Percentiles rank a stretch among this genome's conserved stretches.
These are phyloP conservation scores for Podarcis muralis DNA, from an alignment of 2,113 vertebrate species.

Conservation along the genomic window DNA sequence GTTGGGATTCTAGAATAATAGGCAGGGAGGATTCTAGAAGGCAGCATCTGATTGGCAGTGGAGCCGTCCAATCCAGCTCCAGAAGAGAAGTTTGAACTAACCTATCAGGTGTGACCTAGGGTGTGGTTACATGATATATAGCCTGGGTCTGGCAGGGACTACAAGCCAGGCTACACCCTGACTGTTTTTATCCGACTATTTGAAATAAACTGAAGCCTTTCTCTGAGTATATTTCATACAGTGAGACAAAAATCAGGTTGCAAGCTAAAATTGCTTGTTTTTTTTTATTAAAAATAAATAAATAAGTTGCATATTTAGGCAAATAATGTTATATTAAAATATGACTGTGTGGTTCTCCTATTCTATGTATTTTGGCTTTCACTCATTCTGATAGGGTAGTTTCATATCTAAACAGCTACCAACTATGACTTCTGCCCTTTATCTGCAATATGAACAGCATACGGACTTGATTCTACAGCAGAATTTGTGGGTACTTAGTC, in stretches of 20 bases:
- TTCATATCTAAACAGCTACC: background rate
- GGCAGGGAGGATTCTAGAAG: no score
- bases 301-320: accelerated
- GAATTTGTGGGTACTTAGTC: background rate
- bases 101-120: no score
- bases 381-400: background rate
- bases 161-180: no score
- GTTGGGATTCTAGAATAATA: no score
- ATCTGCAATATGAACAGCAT: background rate
- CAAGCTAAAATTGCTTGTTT: background rate
- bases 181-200: no score
- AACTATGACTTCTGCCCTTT: background rate
- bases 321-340: background rate
- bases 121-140: no score
- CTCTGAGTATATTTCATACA: no score
- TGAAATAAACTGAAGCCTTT: no score
- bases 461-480: background rate
- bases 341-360: accelerated
- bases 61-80: no score
- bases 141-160: no score
- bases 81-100: no score
- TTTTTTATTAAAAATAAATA: background rate
- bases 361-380: background rate
- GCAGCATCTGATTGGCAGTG: no score
- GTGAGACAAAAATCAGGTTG: background rate